Conservation (phyloP, 2,888 invertebrate species). For the Perizoma flavofasciatum region DNA sequence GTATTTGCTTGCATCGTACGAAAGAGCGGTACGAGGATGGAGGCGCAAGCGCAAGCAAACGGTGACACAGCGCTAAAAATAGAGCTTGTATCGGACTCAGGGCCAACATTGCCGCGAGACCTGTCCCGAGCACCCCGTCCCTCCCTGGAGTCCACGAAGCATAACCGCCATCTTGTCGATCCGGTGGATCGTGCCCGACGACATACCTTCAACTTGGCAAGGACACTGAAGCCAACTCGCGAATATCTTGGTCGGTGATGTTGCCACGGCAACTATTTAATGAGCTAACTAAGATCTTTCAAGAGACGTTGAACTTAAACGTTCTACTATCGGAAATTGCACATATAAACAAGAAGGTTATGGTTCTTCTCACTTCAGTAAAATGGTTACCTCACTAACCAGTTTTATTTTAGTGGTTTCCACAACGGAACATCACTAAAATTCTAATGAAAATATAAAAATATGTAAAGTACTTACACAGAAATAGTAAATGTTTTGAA, state of each 20-base stretch:
- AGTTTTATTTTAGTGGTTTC: slow-evolving; percentile 33
- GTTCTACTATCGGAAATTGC: slow-evolving; percentile 47
- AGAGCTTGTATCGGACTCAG: slow-evolving; percentile 63
- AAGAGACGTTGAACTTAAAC: slow-evolving; percentile 45
- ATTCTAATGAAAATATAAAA: no score
- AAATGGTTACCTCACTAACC: slow-evolving; percentile 45
- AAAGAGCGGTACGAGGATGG: slow-evolving; percentile 34
- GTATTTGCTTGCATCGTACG: slow-evolving; percentile 38
- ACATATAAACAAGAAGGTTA: slow-evolving; percentile 54
- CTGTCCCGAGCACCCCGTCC: slow-evolving; percentile 56
- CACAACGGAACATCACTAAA: no score
- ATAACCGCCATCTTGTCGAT: slow-evolving; percentile 74
- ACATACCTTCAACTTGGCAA: slow-evolving; percentile 61
- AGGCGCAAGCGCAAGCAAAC: slow-evolving; percentile 61
- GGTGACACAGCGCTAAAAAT: slow-evolving; percentile 83
- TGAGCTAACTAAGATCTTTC: slow-evolving; percentile 28
- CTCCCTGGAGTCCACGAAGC: slow-evolving; percentile 58
- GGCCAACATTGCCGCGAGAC: slow-evolving; percentile 49
- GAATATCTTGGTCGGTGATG: slow-evolving; percentile 42
- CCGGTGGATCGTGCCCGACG: slow-evolving; percentile 61
- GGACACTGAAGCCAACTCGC: slow-evolving; percentile 54
- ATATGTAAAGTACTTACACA: no score
- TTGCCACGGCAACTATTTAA: slow-evolving; percentile 41
- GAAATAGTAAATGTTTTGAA: no score
- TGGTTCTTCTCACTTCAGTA: slow-evolving; percentile 49